phyloP scores from a whole-genome alignment of 2,888 invertebrate species.

The Stenurella melanura region DNA sequence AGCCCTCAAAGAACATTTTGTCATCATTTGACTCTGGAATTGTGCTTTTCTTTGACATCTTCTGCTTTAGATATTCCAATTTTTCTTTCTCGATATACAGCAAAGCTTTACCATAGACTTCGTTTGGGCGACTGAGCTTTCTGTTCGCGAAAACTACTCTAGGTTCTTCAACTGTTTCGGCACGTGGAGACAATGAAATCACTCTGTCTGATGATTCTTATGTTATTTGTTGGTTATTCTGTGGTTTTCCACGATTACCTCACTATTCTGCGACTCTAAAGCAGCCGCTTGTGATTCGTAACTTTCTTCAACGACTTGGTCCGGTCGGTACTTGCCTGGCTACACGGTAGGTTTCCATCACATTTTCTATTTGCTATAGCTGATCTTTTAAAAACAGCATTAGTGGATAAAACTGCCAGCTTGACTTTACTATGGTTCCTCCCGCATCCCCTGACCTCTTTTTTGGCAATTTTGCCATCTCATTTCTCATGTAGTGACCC shows the following conservation, averaged over 20 bases:
- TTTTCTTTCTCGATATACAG: not conserved
- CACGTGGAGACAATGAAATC: not conserved
- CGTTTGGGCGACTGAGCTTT: not conserved
- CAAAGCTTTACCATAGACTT: not conserved
- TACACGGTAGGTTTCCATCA: not conserved
- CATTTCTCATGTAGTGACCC: conserved; percentile 7
- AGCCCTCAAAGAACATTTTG: too few relatives aligned
- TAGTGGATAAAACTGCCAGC: too few relatives aligned
- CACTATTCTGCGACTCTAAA: too few relatives aligned
- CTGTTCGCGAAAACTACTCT: not conserved
- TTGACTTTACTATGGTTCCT: too few relatives aligned
- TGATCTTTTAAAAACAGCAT: not conserved
- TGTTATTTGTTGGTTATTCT: too few relatives aligned
- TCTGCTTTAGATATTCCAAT: not conserved
- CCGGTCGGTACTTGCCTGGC: not conserved
- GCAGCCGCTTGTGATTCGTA: too few relatives aligned
- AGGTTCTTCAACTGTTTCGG: not conserved
- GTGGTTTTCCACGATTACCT: too few relatives aligned
- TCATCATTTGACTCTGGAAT: not conserved
- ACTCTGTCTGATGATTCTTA: too few relatives aligned
- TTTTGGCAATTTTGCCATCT: too few relatives aligned
- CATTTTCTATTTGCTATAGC: conserved; percentile 8
- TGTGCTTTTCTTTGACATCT: not conserved
- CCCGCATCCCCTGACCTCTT: too few relatives aligned
- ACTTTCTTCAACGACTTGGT: not conserved